These are phyloP conservation scores for Casuarius casuarius DNA, from an alignment of 2,113 vertebrate species.

Conservation along the genomic window DNA sequence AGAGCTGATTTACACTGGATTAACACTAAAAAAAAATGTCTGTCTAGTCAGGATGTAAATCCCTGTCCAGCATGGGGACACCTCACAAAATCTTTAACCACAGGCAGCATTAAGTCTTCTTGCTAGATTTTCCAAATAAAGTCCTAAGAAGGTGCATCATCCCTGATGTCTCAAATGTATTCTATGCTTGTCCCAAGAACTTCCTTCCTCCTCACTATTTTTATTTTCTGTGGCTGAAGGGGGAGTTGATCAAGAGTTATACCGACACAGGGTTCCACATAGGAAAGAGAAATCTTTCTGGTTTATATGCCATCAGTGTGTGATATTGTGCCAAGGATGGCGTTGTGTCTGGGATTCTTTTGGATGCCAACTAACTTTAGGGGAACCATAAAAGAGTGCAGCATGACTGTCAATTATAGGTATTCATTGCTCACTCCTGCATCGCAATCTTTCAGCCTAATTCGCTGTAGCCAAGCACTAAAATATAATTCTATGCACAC, in stretches of 20 bases:
- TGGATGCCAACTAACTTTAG: too few relatives aligned
- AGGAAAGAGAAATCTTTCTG: neutral
- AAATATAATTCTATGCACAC: too few relatives aligned
- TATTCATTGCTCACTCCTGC: too few relatives aligned
- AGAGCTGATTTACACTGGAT: rapidly evolving
- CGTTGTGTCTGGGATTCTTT: too few relatives aligned
- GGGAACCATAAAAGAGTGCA: too few relatives aligned
- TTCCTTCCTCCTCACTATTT: neutral
- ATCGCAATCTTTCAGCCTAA: too few relatives aligned
- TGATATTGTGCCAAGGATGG: too few relatives aligned
- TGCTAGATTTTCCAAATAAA: neutral
- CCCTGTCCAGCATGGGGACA: neutral
- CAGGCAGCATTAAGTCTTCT: neutral
- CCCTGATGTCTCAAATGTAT: neutral
- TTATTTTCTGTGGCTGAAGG: neutral
- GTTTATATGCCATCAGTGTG: neutral
- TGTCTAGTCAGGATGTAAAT: neutral
- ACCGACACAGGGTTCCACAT: neutral
- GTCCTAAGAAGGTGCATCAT: neutral
- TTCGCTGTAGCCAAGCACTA: too few relatives aligned
- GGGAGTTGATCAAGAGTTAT: neutral
- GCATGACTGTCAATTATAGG: too few relatives aligned
- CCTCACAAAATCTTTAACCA: neutral
- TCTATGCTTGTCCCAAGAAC: neutral
- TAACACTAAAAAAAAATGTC: neutral